A percentile compares a stretch with the other conserved stretches of the same genome.
Evolutionary conservation across 2,113 vertebrate genomes (phyloP).

Genomic region (Carettochelys insculpta): DNA sequence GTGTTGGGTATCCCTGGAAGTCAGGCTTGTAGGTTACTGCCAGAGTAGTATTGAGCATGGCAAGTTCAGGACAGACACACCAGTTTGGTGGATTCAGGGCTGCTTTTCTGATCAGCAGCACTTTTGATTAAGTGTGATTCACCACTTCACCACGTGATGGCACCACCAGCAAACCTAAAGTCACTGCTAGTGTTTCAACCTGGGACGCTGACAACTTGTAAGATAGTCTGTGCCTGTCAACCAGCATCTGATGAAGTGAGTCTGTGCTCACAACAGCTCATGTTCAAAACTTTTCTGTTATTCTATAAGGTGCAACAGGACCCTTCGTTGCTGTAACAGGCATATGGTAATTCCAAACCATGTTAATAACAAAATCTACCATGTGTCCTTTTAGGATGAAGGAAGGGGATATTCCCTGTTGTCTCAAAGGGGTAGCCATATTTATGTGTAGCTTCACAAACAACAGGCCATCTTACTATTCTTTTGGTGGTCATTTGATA

Average conservation of each 20-base stretch:
- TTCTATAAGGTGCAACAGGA: no score
- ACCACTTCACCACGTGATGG: slow-evolving; percentile 52
- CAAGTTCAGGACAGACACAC: rapidly evolving
- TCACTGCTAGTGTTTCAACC: background rate
- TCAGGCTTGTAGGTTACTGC: rapidly evolving
- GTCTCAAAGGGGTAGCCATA: no score
- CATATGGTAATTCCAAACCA: no score
- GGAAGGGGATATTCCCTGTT: background rate
- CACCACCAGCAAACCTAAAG: slow-evolving; percentile 47
- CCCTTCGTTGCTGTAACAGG: no score
- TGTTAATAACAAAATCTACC: rapidly evolving
- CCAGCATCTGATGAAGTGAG: no score
- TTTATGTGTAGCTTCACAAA: no score
- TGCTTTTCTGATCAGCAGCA: background rate
- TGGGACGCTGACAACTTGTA: background rate
- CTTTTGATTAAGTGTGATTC: slow-evolving; percentile 15
- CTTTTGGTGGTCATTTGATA: no score
- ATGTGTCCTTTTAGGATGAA: rapidly evolving
- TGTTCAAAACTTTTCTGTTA: no score
- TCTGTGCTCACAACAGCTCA: no score
- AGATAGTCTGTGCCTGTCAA: background rate
- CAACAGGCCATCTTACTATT: no score
- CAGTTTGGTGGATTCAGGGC: background rate
- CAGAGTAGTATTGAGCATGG: background rate
- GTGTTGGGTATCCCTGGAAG: rapidly evolving